These are phyloP conservation scores for Temnothorax rugatulus DNA, from an alignment of 2,888 invertebrate species.

Conservation along the genomic window DNA sequence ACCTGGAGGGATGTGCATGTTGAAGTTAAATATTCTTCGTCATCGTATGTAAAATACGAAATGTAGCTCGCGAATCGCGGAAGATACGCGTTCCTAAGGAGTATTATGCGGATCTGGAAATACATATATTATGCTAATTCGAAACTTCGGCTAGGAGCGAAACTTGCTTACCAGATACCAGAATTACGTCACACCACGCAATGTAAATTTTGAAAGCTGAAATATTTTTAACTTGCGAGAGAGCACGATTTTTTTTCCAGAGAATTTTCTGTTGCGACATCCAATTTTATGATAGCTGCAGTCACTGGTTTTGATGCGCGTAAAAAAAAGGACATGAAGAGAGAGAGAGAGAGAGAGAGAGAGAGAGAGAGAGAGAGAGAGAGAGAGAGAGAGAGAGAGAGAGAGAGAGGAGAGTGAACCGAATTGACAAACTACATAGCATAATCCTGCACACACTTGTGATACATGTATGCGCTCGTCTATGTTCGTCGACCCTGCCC, in stretches of 20 bases:
- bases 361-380: too few relatives aligned
- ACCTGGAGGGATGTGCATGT: neutral
- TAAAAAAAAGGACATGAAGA: neutral
- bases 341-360: too few relatives aligned
- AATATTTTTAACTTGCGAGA: neutral
- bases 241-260: neutral
- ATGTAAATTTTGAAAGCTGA: conserved; percentile 4
- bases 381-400: too few relatives aligned
- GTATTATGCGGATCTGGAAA: conserved; percentile 19
- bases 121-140: conserved; percentile 34
- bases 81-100: neutral
- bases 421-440: neutral
- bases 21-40: conserved; percentile 9
- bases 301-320: neutral
- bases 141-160: neutral
- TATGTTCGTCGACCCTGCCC: conserved; percentile 24
- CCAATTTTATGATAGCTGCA: conserved; percentile 2
- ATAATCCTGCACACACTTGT: neutral
- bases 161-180: neutral
- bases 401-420: too few relatives aligned
- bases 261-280: neutral
- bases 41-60: conserved; percentile 32
- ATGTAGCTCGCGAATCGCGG: conserved; percentile 18
- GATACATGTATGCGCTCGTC: neutral
- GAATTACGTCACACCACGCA: too few relatives aligned